Percentiles rank a stretch among this genome's conserved stretches.
Evolutionary conservation across 2,888 invertebrate species (phyloP).

Genomic region (Aporophyla lueneburgensis): DNA sequence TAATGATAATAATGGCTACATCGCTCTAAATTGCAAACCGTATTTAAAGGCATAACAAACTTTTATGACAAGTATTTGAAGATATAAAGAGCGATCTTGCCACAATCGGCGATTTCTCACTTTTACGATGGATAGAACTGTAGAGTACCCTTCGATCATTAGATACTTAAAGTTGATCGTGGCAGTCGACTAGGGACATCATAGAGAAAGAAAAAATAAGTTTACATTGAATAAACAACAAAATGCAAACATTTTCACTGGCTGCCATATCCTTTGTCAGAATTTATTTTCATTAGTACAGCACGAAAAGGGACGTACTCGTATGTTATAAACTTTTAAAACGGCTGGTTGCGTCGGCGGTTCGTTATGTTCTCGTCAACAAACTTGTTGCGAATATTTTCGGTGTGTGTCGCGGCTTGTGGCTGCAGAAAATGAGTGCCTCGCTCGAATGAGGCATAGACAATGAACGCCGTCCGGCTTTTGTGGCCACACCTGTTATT

Average conservation of each 20-base stretch:
- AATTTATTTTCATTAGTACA: conserved; percentile 35
- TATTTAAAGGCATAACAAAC: not conserved
- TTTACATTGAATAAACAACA: not conserved
- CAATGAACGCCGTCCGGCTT: conserved; percentile 73
- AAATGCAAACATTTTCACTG: conserved; percentile 15
- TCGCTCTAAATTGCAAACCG: too few species aligned
- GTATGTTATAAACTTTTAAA: conserved; percentile 43
- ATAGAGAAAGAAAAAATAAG: not conserved
- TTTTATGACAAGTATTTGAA: not conserved
- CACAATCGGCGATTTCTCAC: too few species aligned
- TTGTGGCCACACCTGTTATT: conserved; percentile 82
- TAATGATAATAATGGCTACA: too few species aligned
- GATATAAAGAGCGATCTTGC: not conserved
- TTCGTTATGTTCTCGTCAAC: conserved; percentile 60
- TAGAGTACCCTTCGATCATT: not conserved
- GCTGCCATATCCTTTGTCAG: conserved; percentile 18
- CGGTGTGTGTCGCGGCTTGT: conserved; percentile 58
- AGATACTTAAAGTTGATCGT: not conserved
- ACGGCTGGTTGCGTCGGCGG: conserved; percentile 28
- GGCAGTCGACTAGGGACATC: not conserved
- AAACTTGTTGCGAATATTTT: conserved; percentile 73
- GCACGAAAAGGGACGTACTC: conserved; percentile 18
- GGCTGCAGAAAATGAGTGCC: conserved; percentile 73
- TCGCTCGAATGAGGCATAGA: conserved; percentile 74
- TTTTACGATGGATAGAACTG: not conserved